phyloP scores from a whole-genome alignment of 2,113 vertebrate genomes.

The Romanogobio albipinnatus region DNA sequence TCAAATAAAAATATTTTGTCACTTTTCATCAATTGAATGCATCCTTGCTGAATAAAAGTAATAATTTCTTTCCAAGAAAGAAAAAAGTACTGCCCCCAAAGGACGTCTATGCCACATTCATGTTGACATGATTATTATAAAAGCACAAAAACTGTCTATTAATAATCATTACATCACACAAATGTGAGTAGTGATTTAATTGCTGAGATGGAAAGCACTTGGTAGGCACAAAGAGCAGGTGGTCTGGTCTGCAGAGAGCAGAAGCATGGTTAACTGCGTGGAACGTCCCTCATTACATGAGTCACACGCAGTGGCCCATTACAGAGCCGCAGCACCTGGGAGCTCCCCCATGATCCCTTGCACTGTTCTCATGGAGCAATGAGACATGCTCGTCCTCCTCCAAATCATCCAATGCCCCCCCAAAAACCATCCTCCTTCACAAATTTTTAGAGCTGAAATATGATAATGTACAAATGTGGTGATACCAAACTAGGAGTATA shows the following conservation, averaged over 20 bases:
- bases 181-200: conserved; percentile 51
- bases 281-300: conserved; percentile 60
- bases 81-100: neutral
- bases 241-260: conserved; percentile 43
- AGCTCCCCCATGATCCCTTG: conserved; percentile 34
- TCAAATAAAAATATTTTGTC: no score
- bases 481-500: neutral
- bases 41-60: neutral
- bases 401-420: neutral
- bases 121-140: neutral
- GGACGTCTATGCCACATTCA: neutral
- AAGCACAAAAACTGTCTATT: no score
- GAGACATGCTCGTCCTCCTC: conserved; percentile 9
- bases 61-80: neutral
- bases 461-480: neutral
- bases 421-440: neutral
- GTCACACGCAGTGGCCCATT: conserved; percentile 44
- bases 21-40: neutral
- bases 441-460: neutral
- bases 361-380: conserved; percentile 28
- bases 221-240: conserved; percentile 52
- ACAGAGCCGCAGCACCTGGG: conserved; percentile 45
- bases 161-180: conserved; percentile 21
- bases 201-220: conserved; percentile 44
- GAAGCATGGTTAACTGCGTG: conserved; percentile 51